phyloP scores from a whole-genome alignment of 2,113 vertebrate species.

The Pipa parva region DNA sequence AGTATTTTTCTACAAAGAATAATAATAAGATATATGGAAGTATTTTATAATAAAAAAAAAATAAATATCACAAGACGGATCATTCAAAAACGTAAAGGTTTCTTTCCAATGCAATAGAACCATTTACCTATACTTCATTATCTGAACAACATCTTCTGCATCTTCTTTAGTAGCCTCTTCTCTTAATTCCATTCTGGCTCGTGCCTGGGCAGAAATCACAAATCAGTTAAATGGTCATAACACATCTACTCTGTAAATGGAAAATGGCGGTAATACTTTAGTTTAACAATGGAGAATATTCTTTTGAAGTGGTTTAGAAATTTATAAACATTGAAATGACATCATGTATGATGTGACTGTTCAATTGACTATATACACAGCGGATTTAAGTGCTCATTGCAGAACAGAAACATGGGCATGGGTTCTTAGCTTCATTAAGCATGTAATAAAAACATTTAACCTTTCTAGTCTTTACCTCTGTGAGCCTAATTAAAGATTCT shows the following conservation, averaged over 20 bases:
- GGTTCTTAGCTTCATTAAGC: too few species aligned
- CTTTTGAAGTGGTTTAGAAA: too few species aligned
- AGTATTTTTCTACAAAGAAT: neutral
- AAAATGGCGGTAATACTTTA: too few species aligned
- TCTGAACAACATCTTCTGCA: slow-evolving; percentile 92
- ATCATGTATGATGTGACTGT: too few species aligned
- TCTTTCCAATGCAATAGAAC: neutral
- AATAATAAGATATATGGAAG: neutral
- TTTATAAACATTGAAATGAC: too few species aligned
- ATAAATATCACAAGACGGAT: neutral
- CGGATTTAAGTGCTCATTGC: too few species aligned
- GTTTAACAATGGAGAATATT: too few species aligned
- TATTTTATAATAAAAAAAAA: neutral
- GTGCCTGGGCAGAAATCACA: slow-evolving; percentile 65
- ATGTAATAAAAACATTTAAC: too few species aligned
- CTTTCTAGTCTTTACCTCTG: slow-evolving; percentile 67
- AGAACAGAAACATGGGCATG: too few species aligned
- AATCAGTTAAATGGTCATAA: neutral
- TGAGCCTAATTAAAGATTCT: slow-evolving; percentile 89
- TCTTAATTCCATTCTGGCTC: slow-evolving; percentile 88
- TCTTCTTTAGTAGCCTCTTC: slow-evolving; percentile 83
- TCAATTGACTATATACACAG: too few species aligned
- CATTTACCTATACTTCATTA: slow-evolving; percentile 94
- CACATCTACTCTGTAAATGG: too few species aligned
- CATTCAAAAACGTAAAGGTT: too few species aligned